A percentile compares a stretch with the other conserved stretches of the same genome.
Evolutionary conservation across 1,140 invertebrate species (phyloP).

Genomic region (Yoshiicerus persimilis): DNA sequence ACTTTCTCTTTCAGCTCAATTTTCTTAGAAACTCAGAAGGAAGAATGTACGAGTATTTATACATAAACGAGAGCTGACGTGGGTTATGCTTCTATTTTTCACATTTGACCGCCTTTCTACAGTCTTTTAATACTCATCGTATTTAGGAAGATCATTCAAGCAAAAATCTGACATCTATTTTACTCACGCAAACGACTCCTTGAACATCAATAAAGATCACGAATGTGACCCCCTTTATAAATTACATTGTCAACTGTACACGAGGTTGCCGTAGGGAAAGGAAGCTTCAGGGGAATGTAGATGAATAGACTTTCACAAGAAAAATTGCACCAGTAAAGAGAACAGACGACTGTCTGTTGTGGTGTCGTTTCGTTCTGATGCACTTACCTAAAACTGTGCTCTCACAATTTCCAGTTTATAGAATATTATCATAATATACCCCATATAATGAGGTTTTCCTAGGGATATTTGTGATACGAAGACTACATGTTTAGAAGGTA

Average conservation of each 20-base stretch:
- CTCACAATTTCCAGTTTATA: background rate
- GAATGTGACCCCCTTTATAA: conserved; percentile 19
- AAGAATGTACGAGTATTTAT: background rate
- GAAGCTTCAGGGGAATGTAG: background rate
- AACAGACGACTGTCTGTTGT: background rate
- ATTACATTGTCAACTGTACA: conserved; percentile 3
- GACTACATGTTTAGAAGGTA: background rate
- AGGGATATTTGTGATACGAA: background rate
- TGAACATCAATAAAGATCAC: conserved; percentile 22
- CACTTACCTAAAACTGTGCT: background rate
- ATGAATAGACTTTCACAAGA: background rate
- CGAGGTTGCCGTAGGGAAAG: background rate
- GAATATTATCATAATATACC: background rate
- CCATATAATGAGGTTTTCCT: background rate
- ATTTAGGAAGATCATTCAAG: background rate
- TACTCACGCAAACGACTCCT: conserved; percentile 18
- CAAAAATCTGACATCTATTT: conserved; percentile 21
- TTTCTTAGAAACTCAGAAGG: background rate
- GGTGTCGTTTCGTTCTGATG: no score
- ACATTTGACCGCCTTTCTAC: conserved; percentile 19
- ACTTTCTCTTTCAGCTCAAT: conserved; percentile 27
- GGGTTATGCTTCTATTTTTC: background rate
- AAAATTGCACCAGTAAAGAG: background rate
- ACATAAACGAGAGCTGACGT: background rate
- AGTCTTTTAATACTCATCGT: background rate